Conservation (phyloP, 1,140 invertebrate species). For the Metaphire vulgaris region DNA sequence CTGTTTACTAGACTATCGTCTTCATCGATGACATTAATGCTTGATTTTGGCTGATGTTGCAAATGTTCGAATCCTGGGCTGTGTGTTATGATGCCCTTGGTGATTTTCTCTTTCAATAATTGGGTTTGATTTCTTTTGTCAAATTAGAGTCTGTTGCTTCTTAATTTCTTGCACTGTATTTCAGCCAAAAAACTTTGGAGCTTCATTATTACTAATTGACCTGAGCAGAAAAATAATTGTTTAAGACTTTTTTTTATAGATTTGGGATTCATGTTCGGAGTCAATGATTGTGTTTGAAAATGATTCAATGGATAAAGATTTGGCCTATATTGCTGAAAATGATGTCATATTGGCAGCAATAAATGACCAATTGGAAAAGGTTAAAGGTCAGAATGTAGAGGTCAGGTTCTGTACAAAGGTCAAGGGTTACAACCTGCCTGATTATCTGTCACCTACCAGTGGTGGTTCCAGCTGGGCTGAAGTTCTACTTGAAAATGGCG, state of each 20-base stretch:
- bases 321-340: conserved; percentile 93
- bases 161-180: too few species aligned
- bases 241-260: conserved; percentile 53
- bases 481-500: conserved; percentile 49
- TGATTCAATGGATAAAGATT: conserved; percentile 61
- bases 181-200: neutral
- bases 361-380: conserved; percentile 54
- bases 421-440: conserved; percentile 55
- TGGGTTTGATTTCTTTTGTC: too few species aligned
- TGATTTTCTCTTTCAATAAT: neutral
- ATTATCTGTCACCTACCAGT: conserved; percentile 31
- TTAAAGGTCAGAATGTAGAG: conserved; percentile 52
- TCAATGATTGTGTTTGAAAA: conserved; percentile 77
- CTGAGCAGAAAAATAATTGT: neutral
- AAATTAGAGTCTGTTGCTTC: too few species aligned
- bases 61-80: too few species aligned
- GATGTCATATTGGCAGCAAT: conserved; percentile 70
- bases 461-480: conserved; percentile 35
- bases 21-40: too few species aligned
- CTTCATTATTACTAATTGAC: conserved; percentile 1
- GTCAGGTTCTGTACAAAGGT: conserved; percentile 55
- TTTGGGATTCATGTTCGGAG: conserved; percentile 85
- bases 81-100: neutral
- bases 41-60: too few species aligned
- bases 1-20: neutral